Evolutionary conservation across 2,888 invertebrate genomes (phyloP).

Genomic region (Panopea generosa): DNA sequence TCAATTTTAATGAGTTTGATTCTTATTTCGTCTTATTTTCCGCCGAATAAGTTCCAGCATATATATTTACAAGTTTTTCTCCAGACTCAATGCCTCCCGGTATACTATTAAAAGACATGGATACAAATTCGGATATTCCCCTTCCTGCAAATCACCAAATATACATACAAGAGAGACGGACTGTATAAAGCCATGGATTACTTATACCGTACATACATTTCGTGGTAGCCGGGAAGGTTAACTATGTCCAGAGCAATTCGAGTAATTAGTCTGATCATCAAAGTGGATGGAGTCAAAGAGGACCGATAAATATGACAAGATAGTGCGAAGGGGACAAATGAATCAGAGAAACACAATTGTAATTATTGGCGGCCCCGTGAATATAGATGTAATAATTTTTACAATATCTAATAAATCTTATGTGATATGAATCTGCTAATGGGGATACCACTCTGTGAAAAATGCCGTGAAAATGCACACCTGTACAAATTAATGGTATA

Average conservation of each 20-base stretch:
- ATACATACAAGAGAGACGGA: no score
- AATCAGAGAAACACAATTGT: constrained; percentile 21
- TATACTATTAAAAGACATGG: no score
- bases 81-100: no score
- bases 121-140: no score
- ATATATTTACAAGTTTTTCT: no score
- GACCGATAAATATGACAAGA: constrained; percentile 34
- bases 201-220: no score
- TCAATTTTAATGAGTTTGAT: no score
- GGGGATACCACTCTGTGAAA: no score
- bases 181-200: no score
- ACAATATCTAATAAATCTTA: constrained; percentile 40
- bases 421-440: constrained; percentile 32
- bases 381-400: constrained; percentile 1
- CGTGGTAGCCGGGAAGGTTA: constrained; percentile 23
- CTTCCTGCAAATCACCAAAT: no score
- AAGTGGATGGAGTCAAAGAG: constrained; percentile 13
- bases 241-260: constrained; percentile 37
- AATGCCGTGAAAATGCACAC: constrained; percentile 14
- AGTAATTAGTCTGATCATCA: constrained; percentile 43
- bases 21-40: no score
- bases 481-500: constrained; percentile 18
- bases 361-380: constrained; percentile 26
- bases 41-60: no score
- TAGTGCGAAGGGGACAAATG: constrained; percentile 34